Conservation (phyloP, 2,797 vertebrate genomes). For the Sebastolobus alascanus region DNA sequence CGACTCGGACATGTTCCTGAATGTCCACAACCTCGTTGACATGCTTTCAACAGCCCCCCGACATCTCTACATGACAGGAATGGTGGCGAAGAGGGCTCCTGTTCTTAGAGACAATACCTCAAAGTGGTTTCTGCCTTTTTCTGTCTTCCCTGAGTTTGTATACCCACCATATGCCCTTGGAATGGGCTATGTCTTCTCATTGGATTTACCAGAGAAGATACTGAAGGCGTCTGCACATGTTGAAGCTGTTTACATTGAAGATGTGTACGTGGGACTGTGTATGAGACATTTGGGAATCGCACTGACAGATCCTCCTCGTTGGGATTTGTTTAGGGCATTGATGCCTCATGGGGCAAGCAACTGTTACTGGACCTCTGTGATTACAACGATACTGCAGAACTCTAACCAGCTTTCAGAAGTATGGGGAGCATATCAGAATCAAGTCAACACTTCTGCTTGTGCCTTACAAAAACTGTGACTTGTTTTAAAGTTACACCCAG, state of each 20-base stretch:
- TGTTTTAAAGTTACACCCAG: neutral
- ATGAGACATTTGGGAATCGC: slow-evolving; percentile 60
- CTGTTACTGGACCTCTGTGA: slow-evolving; percentile 61
- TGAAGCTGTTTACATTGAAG: slow-evolving; percentile 80
- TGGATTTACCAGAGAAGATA: slow-evolving; percentile 62
- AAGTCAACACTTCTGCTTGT: neutral
- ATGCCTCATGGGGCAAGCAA: rapidly evolving
- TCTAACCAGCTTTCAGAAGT: slow-evolving; percentile 37
- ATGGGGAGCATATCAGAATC: slow-evolving; percentile 47
- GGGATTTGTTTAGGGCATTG: neutral
- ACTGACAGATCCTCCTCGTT: slow-evolving; percentile 24
- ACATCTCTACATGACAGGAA: slow-evolving; percentile 62
- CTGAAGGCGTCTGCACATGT: slow-evolving; percentile 51
- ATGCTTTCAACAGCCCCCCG: slow-evolving; percentile 33
- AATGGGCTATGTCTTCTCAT: slow-evolving; percentile 80
- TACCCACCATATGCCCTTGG: slow-evolving; percentile 79
- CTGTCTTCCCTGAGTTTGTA: slow-evolving; percentile 50
- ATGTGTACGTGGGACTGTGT: slow-evolving; percentile 82
- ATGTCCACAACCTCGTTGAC: slow-evolving; percentile 56
- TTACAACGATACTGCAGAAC: slow-evolving; percentile 33
- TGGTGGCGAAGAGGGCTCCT: neutral
- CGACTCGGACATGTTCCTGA: slow-evolving; percentile 83
- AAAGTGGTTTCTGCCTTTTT: slow-evolving; percentile 70
- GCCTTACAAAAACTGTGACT: neutral
- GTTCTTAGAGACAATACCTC: slow-evolving; percentile 46